Evolutionary conservation across 1,140 invertebrate species (phyloP).

Genomic region (Daktulosphaira vitifoliae): DNA sequence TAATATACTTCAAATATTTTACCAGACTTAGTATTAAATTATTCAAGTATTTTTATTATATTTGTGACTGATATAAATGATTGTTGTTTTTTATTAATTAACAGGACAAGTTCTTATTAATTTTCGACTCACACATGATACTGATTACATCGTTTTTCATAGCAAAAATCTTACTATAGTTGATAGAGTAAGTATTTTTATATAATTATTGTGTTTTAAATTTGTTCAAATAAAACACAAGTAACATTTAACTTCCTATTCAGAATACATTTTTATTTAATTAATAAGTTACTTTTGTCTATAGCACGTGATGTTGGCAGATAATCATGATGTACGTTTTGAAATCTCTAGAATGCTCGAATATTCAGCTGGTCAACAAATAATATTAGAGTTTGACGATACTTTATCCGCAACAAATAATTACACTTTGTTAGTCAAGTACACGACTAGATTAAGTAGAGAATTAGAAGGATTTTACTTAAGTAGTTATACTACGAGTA

Average conservation of each 20-base stretch:
- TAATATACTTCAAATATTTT: too few species aligned
- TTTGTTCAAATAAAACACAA: too few species aligned
- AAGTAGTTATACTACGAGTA: slow-evolving; percentile 66
- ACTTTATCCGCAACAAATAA: slow-evolving; percentile 67
- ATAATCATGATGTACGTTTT: slow-evolving; percentile 50
- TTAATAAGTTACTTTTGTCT: slow-evolving; percentile 39
- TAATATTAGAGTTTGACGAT: slow-evolving; percentile 74
- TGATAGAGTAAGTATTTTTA: slow-evolving; percentile 54
- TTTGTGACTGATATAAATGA: too few species aligned
- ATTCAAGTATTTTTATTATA: too few species aligned
- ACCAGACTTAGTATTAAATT: too few species aligned
- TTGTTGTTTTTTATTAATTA: slow-evolving; percentile 41
- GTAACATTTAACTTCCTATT: not conserved
- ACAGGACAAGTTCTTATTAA: slow-evolving; percentile 76
- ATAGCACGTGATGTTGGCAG: slow-evolving; percentile 59
- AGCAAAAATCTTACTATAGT: slow-evolving; percentile 80
- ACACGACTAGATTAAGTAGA: slow-evolving; percentile 66
- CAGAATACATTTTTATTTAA: not conserved
- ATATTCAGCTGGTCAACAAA: slow-evolving; percentile 70
- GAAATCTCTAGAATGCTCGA: slow-evolving; percentile 66
- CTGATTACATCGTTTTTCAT: slow-evolving; percentile 84
- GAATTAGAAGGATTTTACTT: slow-evolving; percentile 88
- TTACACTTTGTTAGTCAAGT: slow-evolving; percentile 75
- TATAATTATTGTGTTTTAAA: not conserved
- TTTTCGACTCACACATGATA: slow-evolving; percentile 71